phyloP scores from a whole-genome alignment of 2,113 vertebrate genomes.

The Leptodactylus fuscus region DNA sequence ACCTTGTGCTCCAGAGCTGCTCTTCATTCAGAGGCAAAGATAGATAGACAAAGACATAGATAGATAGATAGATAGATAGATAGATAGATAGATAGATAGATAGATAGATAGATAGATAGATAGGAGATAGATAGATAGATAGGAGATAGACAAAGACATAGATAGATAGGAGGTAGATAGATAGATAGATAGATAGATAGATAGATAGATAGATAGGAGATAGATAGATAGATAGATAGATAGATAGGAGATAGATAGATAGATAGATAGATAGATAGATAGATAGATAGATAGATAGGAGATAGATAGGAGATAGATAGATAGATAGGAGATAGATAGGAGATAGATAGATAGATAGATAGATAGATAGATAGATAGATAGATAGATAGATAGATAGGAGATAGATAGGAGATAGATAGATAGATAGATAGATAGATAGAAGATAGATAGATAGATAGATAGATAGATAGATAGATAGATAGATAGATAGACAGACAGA shows the following conservation, averaged over 20 bases:
- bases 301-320: too few relatives aligned
- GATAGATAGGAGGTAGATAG: too few relatives aligned
- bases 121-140: too few relatives aligned
- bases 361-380: not conserved
- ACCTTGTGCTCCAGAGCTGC: not conserved
- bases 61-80: not conserved
- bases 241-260: not conserved
- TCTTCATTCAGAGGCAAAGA: not conserved
- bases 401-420: conserved; percentile 4
- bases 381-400: conserved; percentile 5
- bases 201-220: not conserved
- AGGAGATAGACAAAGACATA: too few relatives aligned
- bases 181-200: too few relatives aligned
- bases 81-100: not conserved
- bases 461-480: too few relatives aligned
- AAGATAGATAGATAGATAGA: not conserved
- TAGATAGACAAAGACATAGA: not conserved
- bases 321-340: too few relatives aligned
- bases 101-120: not conserved
- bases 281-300: too few relatives aligned
- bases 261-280: not conserved
- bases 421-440: conserved; percentile 1
- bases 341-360: not conserved
- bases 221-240: not conserved
- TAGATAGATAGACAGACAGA: too few relatives aligned